These are phyloP conservation scores for Phataginus tricuspis DNA, from an alignment of 2,797 vertebrate species.

Conservation along the genomic window DNA sequence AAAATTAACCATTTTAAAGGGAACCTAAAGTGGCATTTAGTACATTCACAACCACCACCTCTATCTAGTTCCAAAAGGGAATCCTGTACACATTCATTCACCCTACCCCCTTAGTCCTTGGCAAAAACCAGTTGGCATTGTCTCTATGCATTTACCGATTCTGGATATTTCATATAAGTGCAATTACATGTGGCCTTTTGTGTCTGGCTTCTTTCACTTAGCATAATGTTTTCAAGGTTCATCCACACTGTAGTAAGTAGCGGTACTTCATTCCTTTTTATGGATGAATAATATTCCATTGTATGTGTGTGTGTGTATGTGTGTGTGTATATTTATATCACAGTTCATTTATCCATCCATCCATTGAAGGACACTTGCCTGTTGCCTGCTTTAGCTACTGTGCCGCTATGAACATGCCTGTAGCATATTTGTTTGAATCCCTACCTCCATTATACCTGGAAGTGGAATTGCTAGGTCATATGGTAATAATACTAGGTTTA, in stretches of 20 bases:
- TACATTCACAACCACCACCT: not conserved
- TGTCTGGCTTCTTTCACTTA: not conserved
- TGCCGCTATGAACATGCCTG: not conserved
- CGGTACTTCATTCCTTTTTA: not conserved
- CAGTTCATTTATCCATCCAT: not conserved
- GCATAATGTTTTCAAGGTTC: not conserved
- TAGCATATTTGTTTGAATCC: not conserved
- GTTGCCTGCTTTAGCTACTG: not conserved
- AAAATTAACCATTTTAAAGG: not conserved
- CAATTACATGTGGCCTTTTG: not conserved
- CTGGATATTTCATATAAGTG: not conserved
- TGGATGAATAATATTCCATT: not conserved
- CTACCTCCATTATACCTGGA: not conserved
- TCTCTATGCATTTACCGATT: not conserved
- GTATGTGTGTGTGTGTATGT: not conserved
- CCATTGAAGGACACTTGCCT: not conserved
- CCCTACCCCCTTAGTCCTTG: not conserved
- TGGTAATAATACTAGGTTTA: not conserved
- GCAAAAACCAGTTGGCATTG: not conserved
- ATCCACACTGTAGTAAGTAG: not conserved
- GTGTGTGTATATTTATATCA: not conserved
- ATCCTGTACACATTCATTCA: not conserved
- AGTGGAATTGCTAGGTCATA: not conserved
- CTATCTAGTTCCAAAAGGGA: not conserved
- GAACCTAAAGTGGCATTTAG: not conserved